These are phyloP conservation scores for Mya arenaria DNA, from an alignment of 1,140 invertebrate genomes.

Conservation along the genomic window DNA sequence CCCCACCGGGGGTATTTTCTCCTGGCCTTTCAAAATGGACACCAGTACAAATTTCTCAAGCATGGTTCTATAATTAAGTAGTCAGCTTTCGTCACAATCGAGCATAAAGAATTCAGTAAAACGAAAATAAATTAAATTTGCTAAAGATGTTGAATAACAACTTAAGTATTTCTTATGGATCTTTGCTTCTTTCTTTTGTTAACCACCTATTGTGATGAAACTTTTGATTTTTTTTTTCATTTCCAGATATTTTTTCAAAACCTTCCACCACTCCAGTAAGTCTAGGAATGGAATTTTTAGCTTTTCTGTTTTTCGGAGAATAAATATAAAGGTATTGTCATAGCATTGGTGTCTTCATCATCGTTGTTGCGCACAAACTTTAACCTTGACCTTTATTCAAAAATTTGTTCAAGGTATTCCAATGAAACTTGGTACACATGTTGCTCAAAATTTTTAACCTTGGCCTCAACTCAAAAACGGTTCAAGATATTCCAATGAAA, in stretches of 20 bases:
- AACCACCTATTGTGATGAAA: not conserved
- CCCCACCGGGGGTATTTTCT: not conserved
- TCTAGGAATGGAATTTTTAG: not conserved
- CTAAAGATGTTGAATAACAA: not conserved
- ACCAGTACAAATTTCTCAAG: not conserved
- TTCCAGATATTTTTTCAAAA: not conserved
- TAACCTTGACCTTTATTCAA: not conserved
- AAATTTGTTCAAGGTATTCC: not conserved
- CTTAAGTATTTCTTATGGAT: slow-evolving; percentile 30
- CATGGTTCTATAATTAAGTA: not conserved
- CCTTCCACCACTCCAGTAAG: not conserved
- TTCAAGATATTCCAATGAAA: too few relatives aligned
- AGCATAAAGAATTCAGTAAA: not conserved
- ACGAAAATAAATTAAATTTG: not conserved
- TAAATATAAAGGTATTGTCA: not conserved
- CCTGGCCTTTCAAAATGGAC: too few relatives aligned
- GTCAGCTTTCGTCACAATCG: not conserved
- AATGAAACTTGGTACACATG: not conserved
- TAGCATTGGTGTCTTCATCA: not conserved
- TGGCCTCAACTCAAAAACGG: too few relatives aligned
- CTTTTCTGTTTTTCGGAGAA: not conserved
- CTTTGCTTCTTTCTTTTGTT: slow-evolving; percentile 14
- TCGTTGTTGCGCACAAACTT: too few relatives aligned
- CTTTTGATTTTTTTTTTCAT: not conserved
- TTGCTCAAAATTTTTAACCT: not conserved